Percentiles rank a stretch among this genome's conserved stretches.
Conservation (phyloP, 2,888 invertebrate genomes). For the Apotomis capreana region DNA sequence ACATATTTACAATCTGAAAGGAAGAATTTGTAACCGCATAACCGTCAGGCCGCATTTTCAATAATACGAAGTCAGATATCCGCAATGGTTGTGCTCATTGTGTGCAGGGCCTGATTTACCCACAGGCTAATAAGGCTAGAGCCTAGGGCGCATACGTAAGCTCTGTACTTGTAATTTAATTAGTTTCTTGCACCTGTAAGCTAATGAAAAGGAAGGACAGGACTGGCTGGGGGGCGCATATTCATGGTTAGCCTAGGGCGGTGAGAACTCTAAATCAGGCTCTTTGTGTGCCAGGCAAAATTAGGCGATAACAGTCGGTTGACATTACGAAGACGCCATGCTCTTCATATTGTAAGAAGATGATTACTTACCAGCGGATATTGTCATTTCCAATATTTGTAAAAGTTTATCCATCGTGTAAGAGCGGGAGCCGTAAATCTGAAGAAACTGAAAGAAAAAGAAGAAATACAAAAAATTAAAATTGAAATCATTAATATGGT, state of each 20-base stretch:
- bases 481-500: no score
- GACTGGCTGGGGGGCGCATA: no score
- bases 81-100: conserved; percentile 33
- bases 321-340: conserved; percentile 76
- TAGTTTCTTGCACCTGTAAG: no score
- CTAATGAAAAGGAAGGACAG: no score
- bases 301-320: conserved; percentile 66
- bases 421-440: conserved; percentile 66
- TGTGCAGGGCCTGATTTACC: not conserved
- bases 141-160: no score
- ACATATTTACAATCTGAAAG: conserved; percentile 15
- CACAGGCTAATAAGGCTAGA: no score
- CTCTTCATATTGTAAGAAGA: conserved; percentile 56
- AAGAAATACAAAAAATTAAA: no score
- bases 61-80: conserved; percentile 16
- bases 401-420: conserved; percentile 87
- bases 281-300: conserved; percentile 43
- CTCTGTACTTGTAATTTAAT: no score
- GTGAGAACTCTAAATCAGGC: no score
- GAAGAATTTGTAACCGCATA: not conserved
- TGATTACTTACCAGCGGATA: conserved; percentile 93
- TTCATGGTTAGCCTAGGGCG: no score
- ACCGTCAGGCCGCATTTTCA: not conserved
- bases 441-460: conserved; percentile 63
- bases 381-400: conserved; percentile 97